Percentiles rank a stretch among this genome's conserved stretches.
phyloP scores from a whole-genome alignment of 1,140 invertebrate species.

The Reticulitermes speratus region DNA sequence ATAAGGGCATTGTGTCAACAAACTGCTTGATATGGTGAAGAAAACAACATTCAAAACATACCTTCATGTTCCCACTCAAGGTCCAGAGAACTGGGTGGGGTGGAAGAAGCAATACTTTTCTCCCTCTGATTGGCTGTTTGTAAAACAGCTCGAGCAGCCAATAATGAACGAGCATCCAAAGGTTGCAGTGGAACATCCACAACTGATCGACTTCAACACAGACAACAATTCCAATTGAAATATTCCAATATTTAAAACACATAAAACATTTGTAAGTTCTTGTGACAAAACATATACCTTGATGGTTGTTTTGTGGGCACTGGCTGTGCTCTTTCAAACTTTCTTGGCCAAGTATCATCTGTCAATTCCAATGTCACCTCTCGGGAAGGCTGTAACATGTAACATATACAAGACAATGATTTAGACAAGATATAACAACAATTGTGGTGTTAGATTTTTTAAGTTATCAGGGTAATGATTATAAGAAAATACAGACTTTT shows the following conservation, averaged over 20 bases:
- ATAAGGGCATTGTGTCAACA: too few species aligned
- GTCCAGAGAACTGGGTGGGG: conserved; percentile 57
- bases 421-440: too few species aligned
- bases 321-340: neutral
- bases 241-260: neutral
- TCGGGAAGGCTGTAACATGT: conserved; percentile 15
- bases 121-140: neutral
- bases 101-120: conserved; percentile 44
- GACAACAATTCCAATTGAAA: neutral
- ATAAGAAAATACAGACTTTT: too few species aligned
- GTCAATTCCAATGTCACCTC: conserved; percentile 34
- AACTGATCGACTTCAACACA: neutral
- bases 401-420: neutral
- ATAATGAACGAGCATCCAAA: conserved; percentile 50
- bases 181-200: conserved; percentile 46
- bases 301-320: neutral
- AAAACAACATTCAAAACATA: conserved; percentile 35
- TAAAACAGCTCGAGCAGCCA: conserved; percentile 42
- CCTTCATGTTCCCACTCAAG: conserved; percentile 62
- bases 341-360: conserved; percentile 28
- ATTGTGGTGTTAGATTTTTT: too few species aligned
- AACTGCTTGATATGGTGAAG: neutral
- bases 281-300: neutral
- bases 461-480: too few species aligned
- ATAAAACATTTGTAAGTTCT: neutral